Base-by-base conservation (phyloP, 2,113 vertebrate genomes). In the Sitta europaea region DNA sequence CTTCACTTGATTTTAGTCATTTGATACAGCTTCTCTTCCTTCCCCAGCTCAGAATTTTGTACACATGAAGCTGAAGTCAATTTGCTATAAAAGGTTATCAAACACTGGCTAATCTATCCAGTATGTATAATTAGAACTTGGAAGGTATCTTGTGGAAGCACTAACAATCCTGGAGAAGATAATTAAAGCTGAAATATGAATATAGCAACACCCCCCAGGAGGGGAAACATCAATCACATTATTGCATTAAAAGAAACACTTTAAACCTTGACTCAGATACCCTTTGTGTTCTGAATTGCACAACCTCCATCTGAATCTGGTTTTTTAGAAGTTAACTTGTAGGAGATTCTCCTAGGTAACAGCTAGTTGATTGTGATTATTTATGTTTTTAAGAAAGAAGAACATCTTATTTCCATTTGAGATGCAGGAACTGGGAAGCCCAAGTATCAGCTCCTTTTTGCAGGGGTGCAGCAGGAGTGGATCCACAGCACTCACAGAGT, bases 151-250 rank as follows among this genome's bases (percentile, higher is more conserved):
- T 51, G 27, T 2, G 4, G 55, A 94, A 88, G 53, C 65, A 43
- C 14, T 74, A 51, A 36, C 35, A 76, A 11, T 78, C 31, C 43
- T 59, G 25, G 63, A 92, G 79, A 93, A 94, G 80, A 74, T 94
- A 94, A 86, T 80, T 95, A 91, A 91, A 92, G 28, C 57, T 68
- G 88, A 94, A 91, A 59, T 83, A 86, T 40, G 21, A 77, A 59
- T 67, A 35, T 35, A 86, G 58, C 38, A 88, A 71, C 27, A 38
- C 2, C 31, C 55, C 47, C 9, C 4, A 36, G 15, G 54, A 58
- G 47, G 35, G 33, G 10, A 51, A 59, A 40, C 53, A 65, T 57
- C 43, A 82, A 54, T 76, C 36, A 22, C 14, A 9, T 76, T 43
- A 57, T 53, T 79, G 27, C n/a, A 47, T 45, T 68, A 54, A 83